phyloP scores from a whole-genome alignment of 2,888 invertebrate genomes.

The Rhimphoctona megacephalus region DNA sequence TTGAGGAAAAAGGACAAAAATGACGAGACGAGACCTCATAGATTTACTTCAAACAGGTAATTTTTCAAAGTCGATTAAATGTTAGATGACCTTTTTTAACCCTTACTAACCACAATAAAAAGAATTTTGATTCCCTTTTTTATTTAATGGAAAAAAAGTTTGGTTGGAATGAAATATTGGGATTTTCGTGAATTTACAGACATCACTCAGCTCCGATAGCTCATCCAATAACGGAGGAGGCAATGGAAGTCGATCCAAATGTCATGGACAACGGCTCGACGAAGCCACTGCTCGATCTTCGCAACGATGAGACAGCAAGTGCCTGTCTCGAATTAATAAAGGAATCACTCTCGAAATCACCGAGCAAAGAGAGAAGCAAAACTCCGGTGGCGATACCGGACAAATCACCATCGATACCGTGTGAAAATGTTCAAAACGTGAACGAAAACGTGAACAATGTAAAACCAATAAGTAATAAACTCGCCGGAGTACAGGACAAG shows the following conservation, averaged over 20 bases:
- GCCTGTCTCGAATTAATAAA: conserved; percentile 85
- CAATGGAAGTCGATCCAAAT: conserved; percentile 79
- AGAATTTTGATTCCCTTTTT: too few species aligned
- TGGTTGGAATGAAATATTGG: neutral
- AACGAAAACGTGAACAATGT: conserved; percentile 60
- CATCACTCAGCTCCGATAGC: conserved; percentile 81
- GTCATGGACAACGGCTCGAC: conserved; percentile 69
- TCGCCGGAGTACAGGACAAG: conserved; percentile 73
- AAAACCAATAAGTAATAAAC: conserved; percentile 68
- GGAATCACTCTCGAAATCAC: conserved; percentile 83
- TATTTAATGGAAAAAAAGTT: too few species aligned
- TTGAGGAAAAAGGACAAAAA: conserved; percentile 78
- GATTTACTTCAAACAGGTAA: conserved; percentile 75
- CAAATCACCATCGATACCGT: conserved; percentile 75
- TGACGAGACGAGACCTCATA: conserved; percentile 78
- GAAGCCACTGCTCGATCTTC: conserved; percentile 72
- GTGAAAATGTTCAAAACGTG: conserved; percentile 60
- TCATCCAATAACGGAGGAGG: conserved; percentile 79
- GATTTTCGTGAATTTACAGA: conserved; percentile 66
- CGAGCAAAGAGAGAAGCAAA: conserved; percentile 82
- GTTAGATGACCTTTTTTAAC: too few species aligned
- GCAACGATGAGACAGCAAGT: conserved; percentile 79
- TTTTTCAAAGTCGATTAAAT: neutral
- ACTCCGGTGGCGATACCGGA: conserved; percentile 79
- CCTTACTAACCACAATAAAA: too few species aligned